These are phyloP conservation scores for Aplysina aerophoba DNA, from an alignment of 37 sponge, comb jelly and placozoan genomes.

Conservation along the genomic window DNA sequence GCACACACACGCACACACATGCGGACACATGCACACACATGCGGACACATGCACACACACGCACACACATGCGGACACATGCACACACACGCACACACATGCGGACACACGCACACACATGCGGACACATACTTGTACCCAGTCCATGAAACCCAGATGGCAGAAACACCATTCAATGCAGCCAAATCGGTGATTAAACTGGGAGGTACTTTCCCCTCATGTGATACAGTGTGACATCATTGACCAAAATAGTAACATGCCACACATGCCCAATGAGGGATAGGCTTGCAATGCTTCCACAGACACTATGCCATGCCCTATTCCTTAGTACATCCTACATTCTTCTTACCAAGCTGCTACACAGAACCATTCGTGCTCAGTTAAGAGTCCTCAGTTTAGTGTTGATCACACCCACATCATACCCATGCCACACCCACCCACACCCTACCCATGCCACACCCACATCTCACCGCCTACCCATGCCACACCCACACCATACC, in stretches of 20 bases:
- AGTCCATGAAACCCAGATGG: conserved; percentile 29
- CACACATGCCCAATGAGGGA: conserved; percentile 10
- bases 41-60: background rate
- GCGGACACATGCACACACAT: background rate
- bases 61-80: background rate
- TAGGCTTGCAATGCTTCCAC: background rate
- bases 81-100: conserved; percentile 18
- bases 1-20: conserved; percentile 7
- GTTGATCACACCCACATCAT: no score
- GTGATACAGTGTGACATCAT: conserved; percentile 37
- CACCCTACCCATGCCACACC: no score
- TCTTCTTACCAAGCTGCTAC: no score
- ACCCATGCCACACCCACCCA: no score
- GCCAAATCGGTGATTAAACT: conserved; percentile 20
- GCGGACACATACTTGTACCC: conserved; percentile 12
- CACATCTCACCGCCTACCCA: no score
- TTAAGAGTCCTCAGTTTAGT: no score
- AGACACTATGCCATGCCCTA: background rate
- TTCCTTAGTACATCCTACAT: no score
- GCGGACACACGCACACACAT: background rate
- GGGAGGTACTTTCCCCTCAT: conserved; percentile 26
- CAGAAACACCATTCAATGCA: background rate
- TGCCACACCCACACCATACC: no score
- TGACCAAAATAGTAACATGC: background rate
- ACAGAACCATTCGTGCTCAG: no score